These are phyloP conservation scores for Hyalella azteca DNA, from an alignment of 2,888 invertebrate genomes.

Conservation along the genomic window DNA sequence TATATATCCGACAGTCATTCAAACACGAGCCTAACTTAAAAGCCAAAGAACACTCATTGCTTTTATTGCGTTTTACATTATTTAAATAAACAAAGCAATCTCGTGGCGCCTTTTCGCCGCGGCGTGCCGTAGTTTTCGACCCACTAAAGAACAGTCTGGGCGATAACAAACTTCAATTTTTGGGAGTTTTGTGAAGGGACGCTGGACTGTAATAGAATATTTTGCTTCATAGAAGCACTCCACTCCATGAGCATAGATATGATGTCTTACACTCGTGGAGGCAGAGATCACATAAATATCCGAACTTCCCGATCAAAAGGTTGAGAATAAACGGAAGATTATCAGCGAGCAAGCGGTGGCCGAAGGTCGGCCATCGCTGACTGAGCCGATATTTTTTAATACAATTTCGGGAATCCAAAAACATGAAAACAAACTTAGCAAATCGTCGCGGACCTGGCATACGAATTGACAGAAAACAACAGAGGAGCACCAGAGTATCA, in stretches of 20 bases:
- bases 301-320: too few species aligned
- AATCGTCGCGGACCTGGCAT: neutral
- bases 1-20: too few species aligned
- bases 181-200: neutral
- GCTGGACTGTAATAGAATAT: neutral
- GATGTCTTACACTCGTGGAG: neutral
- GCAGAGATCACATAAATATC: too few species aligned
- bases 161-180: neutral
- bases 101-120: too few species aligned
- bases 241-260: neutral
- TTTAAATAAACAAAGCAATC: too few species aligned
- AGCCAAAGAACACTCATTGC: too few species aligned
- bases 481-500: neutral
- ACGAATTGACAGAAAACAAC: neutral
- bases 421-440: neutral
- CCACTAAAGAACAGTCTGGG: neutral
- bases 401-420: neutral
- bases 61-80: too few species aligned
- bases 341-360: too few species aligned
- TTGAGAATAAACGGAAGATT: too few species aligned
- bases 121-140: neutral
- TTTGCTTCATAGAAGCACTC: neutral
- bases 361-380: too few species aligned
- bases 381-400: too few species aligned
- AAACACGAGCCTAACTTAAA: too few species aligned